These are phyloP conservation scores for Leptopilina clavipes DNA, from an alignment of 1,140 invertebrate species.

Conservation along the genomic window DNA sequence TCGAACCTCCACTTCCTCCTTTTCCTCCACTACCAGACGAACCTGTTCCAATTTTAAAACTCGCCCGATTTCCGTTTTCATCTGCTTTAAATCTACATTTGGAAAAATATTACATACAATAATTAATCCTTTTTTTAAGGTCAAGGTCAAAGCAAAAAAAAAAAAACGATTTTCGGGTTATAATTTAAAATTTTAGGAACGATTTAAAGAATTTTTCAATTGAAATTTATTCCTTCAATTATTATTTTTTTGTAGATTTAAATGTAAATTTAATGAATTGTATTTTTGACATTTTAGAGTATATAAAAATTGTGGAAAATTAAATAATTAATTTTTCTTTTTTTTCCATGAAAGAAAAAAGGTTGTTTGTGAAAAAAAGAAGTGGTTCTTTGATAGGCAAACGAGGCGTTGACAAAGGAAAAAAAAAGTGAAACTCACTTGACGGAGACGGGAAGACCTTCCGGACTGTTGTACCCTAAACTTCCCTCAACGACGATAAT, in stretches of 20 bases:
- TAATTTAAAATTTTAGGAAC: too few relatives aligned
- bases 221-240: too few relatives aligned
- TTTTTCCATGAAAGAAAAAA: neutral
- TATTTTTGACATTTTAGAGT: too few relatives aligned
- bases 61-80: slow-evolving; percentile 71
- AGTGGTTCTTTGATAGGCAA: neutral
- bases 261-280: too few relatives aligned
- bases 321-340: too few relatives aligned
- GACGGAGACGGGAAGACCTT: slow-evolving; percentile 68
- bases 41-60: slow-evolving; percentile 67
- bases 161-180: too few relatives aligned
- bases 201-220: too few relatives aligned
- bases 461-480: slow-evolving; percentile 69
- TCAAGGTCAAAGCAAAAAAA: neutral
- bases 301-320: too few relatives aligned
- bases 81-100: slow-evolving; percentile 68
- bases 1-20: slow-evolving; percentile 21
- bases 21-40: slow-evolving; percentile 41
- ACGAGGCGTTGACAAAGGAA: too few relatives aligned
- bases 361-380: neutral
- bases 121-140: slow-evolving; percentile 29
- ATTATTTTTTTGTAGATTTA: too few relatives aligned
- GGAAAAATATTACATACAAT: slow-evolving; percentile 25
- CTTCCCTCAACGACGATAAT: slow-evolving; percentile 66
- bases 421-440: slow-evolving; percentile 64